Percentiles rank a stretch among this genome's conserved stretches.
Evolutionary conservation across 2,113 vertebrate species (phyloP).

Genomic region (Zeus faber): DNA sequence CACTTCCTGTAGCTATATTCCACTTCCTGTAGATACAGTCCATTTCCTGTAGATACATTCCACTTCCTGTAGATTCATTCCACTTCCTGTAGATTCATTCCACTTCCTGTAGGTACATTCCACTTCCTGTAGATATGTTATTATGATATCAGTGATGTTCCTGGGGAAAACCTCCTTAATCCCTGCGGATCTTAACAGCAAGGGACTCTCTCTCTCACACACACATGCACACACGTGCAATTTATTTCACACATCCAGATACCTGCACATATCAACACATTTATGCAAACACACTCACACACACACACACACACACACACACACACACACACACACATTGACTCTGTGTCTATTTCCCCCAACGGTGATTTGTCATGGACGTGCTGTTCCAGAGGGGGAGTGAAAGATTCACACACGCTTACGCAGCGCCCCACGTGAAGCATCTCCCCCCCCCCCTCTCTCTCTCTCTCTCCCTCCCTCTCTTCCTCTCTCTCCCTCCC

Average conservation of each 20-base stretch:
- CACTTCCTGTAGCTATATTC: too few relatives aligned
- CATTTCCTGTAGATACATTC: too few relatives aligned
- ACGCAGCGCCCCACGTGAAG: conserved; percentile 28
- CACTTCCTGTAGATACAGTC: too few relatives aligned
- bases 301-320: conserved; percentile 8
- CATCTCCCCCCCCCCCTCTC: conserved; percentile 20
- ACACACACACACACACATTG: conserved; percentile 18
- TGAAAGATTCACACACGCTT: conserved; percentile 38
- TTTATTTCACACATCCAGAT: conserved; percentile 10
- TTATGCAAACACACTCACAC: conserved; percentile 7
- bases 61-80: too few relatives aligned
- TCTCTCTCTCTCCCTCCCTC: neutral
- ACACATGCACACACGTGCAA: too few relatives aligned
- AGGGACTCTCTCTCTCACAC: neutral
- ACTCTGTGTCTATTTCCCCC: conserved; percentile 36
- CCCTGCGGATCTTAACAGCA: too few relatives aligned
- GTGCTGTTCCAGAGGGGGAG: conserved; percentile 27
- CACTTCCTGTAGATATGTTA: too few relatives aligned
- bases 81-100: too few relatives aligned
- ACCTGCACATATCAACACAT: conserved; percentile 6
- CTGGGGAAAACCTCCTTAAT: too few relatives aligned
- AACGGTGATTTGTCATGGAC: conserved; percentile 50
- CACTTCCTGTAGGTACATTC: too few relatives aligned
- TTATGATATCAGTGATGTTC: too few relatives aligned
- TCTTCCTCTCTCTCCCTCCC: neutral